These are phyloP conservation scores for Lepidocyrtoides sp. DNA, from an alignment of 2,888 invertebrate species.

Conservation along the genomic window DNA sequence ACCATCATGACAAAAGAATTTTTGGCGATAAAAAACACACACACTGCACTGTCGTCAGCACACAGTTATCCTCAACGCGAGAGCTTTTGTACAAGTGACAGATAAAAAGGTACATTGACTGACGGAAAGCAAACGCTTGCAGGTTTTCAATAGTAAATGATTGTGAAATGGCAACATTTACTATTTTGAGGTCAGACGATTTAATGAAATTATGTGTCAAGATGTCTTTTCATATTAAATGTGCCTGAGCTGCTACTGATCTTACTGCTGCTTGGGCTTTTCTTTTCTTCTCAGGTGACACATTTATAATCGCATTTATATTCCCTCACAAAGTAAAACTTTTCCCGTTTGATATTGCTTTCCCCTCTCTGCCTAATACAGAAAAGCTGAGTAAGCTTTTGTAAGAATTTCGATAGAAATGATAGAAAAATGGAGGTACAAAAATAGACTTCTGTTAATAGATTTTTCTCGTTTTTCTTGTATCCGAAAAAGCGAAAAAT, in stretches of 20 bases:
- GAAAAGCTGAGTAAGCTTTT: background rate
- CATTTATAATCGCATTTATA: background rate
- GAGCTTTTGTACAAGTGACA: slow-evolving; percentile 46
- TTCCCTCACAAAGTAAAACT: background rate
- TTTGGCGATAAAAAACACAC: background rate
- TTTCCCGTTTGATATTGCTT: background rate
- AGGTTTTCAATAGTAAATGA: slow-evolving; percentile 33
- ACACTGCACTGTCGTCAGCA: slow-evolving; percentile 14
- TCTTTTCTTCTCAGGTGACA: background rate
- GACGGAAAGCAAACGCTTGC: background rate
- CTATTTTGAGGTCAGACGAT: slow-evolving; percentile 52
- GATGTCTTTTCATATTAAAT: slow-evolving; percentile 59
- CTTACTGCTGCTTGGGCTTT: background rate
- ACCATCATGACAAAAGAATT: slow-evolving; percentile 41
- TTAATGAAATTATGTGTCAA: slow-evolving; percentile 76
- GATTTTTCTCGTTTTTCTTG: background rate
- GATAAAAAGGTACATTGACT: slow-evolving; percentile 20
- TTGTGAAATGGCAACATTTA: slow-evolving; percentile 13
- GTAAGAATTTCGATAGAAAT: background rate
- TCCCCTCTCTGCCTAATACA: background rate
- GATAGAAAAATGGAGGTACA: background rate
- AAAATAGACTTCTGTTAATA: slow-evolving; percentile 7
- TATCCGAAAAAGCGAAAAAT: background rate
- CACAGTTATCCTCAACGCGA: background rate
- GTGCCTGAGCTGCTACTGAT: background rate